Evolutionary conservation across 2,888 invertebrate species (phyloP).

Genomic region (Monopis laevigella): DNA sequence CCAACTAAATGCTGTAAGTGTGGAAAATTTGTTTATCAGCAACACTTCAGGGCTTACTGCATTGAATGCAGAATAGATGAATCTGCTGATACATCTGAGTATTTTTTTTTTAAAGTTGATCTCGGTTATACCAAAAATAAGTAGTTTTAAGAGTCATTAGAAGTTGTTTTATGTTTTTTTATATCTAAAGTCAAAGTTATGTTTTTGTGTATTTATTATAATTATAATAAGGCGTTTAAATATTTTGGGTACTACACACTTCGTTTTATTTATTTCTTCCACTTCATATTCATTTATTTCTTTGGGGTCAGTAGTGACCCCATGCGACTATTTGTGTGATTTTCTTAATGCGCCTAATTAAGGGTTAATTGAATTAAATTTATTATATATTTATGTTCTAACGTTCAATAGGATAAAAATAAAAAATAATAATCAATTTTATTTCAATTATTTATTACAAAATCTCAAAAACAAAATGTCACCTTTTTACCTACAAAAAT

Average conservation of each 20-base stretch:
- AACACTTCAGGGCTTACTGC: conserved; percentile 10
- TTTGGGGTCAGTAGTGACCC: background rate
- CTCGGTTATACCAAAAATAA: conserved; percentile 12
- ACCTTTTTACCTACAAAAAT: no score
- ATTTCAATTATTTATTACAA: no score
- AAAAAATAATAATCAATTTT: no score
- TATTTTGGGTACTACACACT: background rate
- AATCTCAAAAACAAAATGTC: no score
- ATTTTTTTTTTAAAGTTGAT: conserved; percentile 10
- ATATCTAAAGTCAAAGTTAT: conserved; percentile 12
- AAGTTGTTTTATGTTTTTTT: conserved; percentile 14
- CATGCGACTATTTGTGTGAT: conserved; percentile 10
- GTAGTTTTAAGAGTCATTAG: conserved; percentile 12
- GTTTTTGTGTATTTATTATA: conserved; percentile 10
- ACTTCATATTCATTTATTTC: background rate
- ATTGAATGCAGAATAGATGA: conserved; percentile 14
- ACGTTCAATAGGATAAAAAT: no score
- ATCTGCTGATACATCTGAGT: conserved; percentile 14
- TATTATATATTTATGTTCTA: no score
- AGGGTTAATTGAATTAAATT: conserved; percentile 7
- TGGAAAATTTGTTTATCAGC: conserved; percentile 14
- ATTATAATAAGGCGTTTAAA: conserved; percentile 1
- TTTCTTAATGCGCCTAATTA: conserved; percentile 10
- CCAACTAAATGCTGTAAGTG: conserved; percentile 10
- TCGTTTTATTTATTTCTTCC: conserved; percentile 1